Evolutionary conservation across 2,888 invertebrate species (phyloP).

Genomic region (Synergus itoensis): DNA sequence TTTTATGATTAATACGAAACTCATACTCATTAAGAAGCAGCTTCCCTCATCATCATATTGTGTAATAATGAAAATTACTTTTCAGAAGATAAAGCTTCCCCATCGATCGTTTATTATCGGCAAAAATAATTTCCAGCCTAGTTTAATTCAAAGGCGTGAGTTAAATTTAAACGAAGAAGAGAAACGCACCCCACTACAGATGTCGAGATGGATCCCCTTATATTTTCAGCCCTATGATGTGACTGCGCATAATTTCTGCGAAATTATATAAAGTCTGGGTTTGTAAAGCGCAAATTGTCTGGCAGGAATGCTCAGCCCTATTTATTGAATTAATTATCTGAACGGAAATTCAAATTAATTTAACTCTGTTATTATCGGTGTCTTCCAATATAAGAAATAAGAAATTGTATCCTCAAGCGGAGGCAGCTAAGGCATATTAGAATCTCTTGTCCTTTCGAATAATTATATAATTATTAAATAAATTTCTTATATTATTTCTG

Average conservation of each 20-base stretch:
- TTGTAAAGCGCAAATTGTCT: slow-evolving; percentile 57
- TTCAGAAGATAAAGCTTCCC: not conserved
- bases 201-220: slow-evolving; percentile 32
- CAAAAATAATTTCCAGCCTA: slow-evolving; percentile 2
- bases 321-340: slow-evolving; percentile 20
- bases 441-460: not conserved
- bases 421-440: not conserved
- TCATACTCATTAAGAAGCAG: not conserved
- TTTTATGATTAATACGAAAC: not conserved
- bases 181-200: slow-evolving; percentile 11
- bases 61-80: slow-evolving; percentile 7
- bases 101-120: slow-evolving; percentile 4
- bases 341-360: slow-evolving; percentile 4
- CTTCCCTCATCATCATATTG: not conserved
- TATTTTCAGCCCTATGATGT: slow-evolving; percentile 57
- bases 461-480: not conserved
- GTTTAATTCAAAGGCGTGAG: slow-evolving; percentile 21
- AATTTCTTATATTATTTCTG: not conserved
- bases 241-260: slow-evolving; percentile 66
- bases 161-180: slow-evolving; percentile 10
- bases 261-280: slow-evolving; percentile 63
- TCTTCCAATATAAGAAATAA: not conserved
- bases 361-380: not conserved
- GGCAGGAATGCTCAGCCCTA: slow-evolving; percentile 17
- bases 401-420: not conserved